These are phyloP conservation scores for Helleia helle DNA, from an alignment of 2,888 invertebrate species.

Conservation along the genomic window DNA sequence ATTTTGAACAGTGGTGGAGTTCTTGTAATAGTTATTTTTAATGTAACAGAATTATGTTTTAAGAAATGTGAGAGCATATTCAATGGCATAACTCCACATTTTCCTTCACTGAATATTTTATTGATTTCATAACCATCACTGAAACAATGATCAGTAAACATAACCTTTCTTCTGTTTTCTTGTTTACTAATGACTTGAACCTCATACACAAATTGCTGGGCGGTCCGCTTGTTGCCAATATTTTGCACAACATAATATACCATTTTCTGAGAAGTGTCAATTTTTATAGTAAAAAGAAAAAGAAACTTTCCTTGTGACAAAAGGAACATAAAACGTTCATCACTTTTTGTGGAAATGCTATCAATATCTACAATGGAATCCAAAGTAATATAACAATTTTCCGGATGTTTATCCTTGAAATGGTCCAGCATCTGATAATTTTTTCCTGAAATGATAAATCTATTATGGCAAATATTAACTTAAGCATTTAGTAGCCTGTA, in stretches of 20 bases:
- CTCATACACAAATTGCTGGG: slow-evolving; percentile 50
- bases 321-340: slow-evolving; percentile 46
- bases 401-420: slow-evolving; percentile 49
- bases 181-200: slow-evolving; percentile 47
- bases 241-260: slow-evolving; percentile 53
- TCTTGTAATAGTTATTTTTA: slow-evolving; percentile 45
- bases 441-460: slow-evolving; percentile 33
- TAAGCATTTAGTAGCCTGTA: too few species aligned
- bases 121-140: slow-evolving; percentile 49
- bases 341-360: slow-evolving; percentile 20
- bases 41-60: slow-evolving; percentile 39
- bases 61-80: slow-evolving; percentile 41
- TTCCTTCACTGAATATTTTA: slow-evolving; percentile 44
- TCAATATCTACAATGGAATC: slow-evolving; percentile 38
- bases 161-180: slow-evolving; percentile 40
- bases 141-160: slow-evolving; percentile 51
- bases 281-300: slow-evolving; percentile 44
- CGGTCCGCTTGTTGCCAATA: slow-evolving; percentile 46
- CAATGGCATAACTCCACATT: slow-evolving; percentile 50
- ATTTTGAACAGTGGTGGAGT: slow-evolving; percentile 23
- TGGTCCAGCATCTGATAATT: slow-evolving; percentile 48
- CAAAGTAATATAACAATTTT: slow-evolving; percentile 35
- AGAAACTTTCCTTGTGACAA: slow-evolving; percentile 40
- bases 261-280: slow-evolving; percentile 42
- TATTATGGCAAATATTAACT: too few species aligned